phyloP scores from a whole-genome alignment of 2,113 vertebrate species.

The Athene noctua region DNA sequence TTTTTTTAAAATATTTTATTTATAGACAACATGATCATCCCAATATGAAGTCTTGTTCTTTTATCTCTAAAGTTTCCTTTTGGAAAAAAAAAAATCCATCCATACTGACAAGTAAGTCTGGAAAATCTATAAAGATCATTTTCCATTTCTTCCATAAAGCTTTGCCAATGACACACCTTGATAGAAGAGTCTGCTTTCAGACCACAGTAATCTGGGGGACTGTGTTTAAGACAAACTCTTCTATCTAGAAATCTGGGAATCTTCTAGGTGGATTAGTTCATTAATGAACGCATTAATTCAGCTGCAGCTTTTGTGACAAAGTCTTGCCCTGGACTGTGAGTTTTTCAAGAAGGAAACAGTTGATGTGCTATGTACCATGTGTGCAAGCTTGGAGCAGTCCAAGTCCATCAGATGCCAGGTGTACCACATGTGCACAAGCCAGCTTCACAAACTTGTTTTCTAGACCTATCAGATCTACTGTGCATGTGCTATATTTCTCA shows the following conservation, averaged over 20 bases:
- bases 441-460: background rate
- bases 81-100: background rate
- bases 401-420: background rate
- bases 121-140: background rate
- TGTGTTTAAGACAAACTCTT: background rate
- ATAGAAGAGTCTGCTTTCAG: background rate
- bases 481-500: background rate
- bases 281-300: background rate
- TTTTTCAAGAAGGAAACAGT: background rate
- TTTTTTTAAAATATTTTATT: background rate
- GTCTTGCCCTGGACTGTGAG: background rate
- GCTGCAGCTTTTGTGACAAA: background rate
- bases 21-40: background rate
- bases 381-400: background rate
- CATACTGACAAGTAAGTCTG: background rate
- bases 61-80: background rate
- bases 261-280: background rate
- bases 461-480: background rate
- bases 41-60: background rate
- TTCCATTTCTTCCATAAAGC: background rate
- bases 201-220: background rate
- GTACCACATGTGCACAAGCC: background rate
- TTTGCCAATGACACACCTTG: background rate
- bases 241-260: background rate
- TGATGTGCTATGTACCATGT: rapidly evolving